Conservation (phyloP, 1,140 invertebrate genomes). For the Saccostrea glomerata region DNA sequence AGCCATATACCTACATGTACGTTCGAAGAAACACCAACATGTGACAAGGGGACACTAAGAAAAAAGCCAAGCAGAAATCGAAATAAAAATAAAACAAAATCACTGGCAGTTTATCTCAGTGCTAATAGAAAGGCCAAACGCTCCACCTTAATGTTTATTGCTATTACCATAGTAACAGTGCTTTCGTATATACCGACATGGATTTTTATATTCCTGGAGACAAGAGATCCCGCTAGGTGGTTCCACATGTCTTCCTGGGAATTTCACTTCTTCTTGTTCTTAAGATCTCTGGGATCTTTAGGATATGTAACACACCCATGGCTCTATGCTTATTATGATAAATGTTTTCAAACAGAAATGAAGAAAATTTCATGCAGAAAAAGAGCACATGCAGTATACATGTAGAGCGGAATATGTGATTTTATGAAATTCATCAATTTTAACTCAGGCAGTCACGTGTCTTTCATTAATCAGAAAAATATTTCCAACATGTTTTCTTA, state of each 20-base stretch:
- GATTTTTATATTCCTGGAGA: slow-evolving; percentile 15
- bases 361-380: neutral
- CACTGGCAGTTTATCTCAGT: neutral
- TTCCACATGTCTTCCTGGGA: neutral
- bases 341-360: slow-evolving; percentile 10
- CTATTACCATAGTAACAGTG: slow-evolving; percentile 11
- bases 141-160: slow-evolving; percentile 24
- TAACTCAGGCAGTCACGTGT: neutral
- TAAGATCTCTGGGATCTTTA: neutral
- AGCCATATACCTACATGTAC: neutral
- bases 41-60: neutral
- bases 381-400: neutral
- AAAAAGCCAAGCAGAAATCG: neutral
- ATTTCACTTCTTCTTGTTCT: slow-evolving; percentile 20
- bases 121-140: neutral
- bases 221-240: slow-evolving; percentile 8
- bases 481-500: no score
- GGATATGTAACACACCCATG: slow-evolving; percentile 2
- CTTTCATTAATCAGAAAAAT: no score
- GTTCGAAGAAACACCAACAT: neutral
- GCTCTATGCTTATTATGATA: slow-evolving; percentile 36
- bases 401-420: no score
- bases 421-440: neutral
- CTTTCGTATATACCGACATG: slow-evolving; percentile 36
- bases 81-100: slow-evolving; percentile 30